Evolutionary conservation across 2,888 invertebrate species (phyloP).

Genomic region (Drosophila macrothrix): DNA sequence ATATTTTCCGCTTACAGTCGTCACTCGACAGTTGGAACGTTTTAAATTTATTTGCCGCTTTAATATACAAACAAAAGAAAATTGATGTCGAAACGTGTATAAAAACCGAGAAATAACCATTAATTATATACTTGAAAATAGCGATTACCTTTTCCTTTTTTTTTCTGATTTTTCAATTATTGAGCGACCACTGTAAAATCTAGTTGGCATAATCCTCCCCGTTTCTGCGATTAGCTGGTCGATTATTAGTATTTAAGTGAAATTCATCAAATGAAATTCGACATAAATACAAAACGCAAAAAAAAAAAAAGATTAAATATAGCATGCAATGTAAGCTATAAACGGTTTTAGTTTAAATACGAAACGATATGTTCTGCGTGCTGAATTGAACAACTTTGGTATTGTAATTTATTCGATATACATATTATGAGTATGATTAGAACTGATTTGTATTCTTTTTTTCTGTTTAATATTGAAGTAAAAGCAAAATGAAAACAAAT

Average conservation of each 20-base stretch:
- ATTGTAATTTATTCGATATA: slow-evolving; percentile 66
- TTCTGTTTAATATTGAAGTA: slow-evolving; percentile 39
- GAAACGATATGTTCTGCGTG: slow-evolving; percentile 15
- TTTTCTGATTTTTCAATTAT: not conserved
- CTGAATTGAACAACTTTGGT: slow-evolving; percentile 35
- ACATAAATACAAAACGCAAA: slow-evolving; percentile 9
- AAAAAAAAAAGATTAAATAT: slow-evolving; percentile 7
- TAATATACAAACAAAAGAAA: not conserved
- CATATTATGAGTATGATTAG: slow-evolving; percentile 42
- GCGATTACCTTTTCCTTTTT: not conserved
- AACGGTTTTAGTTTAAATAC: slow-evolving; percentile 16
- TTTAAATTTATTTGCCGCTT: not conserved
- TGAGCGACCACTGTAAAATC: not conserved
- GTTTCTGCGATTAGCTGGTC: not conserved
- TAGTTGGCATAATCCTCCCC: not conserved
- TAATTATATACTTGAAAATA: not conserved
- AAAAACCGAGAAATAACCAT: not conserved
- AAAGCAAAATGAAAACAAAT: slow-evolving; percentile 22
- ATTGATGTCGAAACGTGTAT: not conserved
- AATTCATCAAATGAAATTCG: slow-evolving; percentile 54
- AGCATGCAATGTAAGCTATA: slow-evolving; percentile 8
- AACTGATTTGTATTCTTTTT: slow-evolving; percentile 47
- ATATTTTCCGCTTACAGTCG: not conserved
- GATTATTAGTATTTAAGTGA: slow-evolving; percentile 4
- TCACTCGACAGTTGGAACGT: not conserved